These are phyloP conservation scores for Agelastica alni DNA, from an alignment of 2,888 invertebrate genomes.

Conservation along the genomic window DNA sequence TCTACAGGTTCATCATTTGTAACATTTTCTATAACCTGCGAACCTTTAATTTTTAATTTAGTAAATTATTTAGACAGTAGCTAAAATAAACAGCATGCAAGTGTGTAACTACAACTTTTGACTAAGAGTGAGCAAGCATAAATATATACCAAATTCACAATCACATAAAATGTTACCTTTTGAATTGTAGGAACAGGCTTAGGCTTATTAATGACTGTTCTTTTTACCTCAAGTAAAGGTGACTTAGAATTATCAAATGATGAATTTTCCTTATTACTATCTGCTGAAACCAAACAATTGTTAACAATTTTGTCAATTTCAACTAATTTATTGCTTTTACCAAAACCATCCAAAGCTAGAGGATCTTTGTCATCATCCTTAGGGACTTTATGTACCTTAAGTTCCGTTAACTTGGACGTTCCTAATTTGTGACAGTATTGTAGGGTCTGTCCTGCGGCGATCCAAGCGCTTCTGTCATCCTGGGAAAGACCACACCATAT, in stretches of 20 bases:
- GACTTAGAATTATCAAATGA: slow-evolving; percentile 24
- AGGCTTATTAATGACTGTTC: slow-evolving; percentile 24
- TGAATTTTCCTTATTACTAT: slow-evolving; percentile 43
- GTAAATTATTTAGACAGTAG: too few relatives aligned
- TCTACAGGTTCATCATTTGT: too few relatives aligned
- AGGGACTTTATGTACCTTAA: slow-evolving; percentile 37
- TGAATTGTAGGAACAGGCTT: slow-evolving; percentile 15
- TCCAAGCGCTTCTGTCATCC: slow-evolving; percentile 75
- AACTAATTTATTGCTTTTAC: slow-evolving; percentile 19
- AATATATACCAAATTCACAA: slow-evolving; percentile 1
- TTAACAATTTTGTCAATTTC: slow-evolving; percentile 10
- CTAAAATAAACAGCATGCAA: too few relatives aligned
- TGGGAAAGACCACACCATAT: slow-evolving; percentile 82
- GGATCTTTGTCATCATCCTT: slow-evolving; percentile 36
- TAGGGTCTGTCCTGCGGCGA: slow-evolving; percentile 76
- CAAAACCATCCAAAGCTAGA: slow-evolving; percentile 35
- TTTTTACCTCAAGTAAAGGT: slow-evolving; percentile 20
- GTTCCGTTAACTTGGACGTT: slow-evolving; percentile 69
- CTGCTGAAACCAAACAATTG: slow-evolving; percentile 32
- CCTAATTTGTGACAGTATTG: slow-evolving; percentile 71
- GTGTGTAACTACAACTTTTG: too few relatives aligned
- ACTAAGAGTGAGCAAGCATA: not conserved
- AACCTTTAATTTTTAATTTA: too few relatives aligned
- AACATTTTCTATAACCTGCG: too few relatives aligned
- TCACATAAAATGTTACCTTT: slow-evolving; percentile 17